Conservation (phyloP, 2,113 vertebrate genomes). For the Nibea coibor region DNA sequence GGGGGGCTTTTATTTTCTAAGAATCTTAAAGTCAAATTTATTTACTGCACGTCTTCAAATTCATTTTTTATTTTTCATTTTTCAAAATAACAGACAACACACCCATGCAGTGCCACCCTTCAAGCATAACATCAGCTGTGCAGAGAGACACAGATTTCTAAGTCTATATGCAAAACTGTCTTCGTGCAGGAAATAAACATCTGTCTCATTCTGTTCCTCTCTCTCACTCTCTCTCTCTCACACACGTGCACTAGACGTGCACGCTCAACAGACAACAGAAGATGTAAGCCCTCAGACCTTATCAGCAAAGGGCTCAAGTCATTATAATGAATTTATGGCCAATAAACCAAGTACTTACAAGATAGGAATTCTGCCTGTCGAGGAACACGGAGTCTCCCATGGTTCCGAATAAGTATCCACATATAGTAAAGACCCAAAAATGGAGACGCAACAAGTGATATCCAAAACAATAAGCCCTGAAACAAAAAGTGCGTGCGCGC, state of each 20-base stretch:
- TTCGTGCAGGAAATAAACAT: constrained; percentile 30
- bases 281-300: neutral
- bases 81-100: neutral
- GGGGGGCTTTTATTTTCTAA: neutral
- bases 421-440: constrained; percentile 67
- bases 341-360: constrained; percentile 85
- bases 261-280: neutral
- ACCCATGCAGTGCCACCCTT: neutral
- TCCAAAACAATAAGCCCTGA: constrained; percentile 39
- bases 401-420: constrained; percentile 74
- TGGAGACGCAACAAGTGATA: constrained; percentile 31
- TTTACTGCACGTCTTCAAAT: neutral
- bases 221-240: neutral
- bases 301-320: neutral
- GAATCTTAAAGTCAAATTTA: neutral
- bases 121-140: neutral
- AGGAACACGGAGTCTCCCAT: constrained; percentile 90
- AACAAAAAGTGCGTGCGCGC: constrained; percentile 20
- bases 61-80: too few species aligned
- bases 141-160: neutral
- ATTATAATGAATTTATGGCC: constrained; percentile 21
- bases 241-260: neutral
- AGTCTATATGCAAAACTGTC: neutral
- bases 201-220: neutral
- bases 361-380: constrained; percentile 88